phyloP scores from a whole-genome alignment of 2,113 vertebrate genomes.

The Ptilonorhynchus violaceus region DNA sequence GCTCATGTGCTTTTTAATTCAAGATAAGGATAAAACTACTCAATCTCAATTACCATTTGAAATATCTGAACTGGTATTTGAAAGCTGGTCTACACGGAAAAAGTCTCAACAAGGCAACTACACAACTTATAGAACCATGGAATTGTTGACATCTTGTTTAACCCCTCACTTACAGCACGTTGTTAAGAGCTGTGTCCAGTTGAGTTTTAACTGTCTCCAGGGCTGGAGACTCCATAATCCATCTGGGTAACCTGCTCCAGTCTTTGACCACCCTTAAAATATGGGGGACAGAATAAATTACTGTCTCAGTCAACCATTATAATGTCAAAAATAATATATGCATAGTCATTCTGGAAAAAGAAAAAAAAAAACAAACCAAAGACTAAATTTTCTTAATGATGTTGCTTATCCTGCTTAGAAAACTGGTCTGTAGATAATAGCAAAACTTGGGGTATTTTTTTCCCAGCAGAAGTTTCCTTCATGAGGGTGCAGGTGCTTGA shows the following conservation, averaged over 20 bases:
- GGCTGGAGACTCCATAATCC: not conserved
- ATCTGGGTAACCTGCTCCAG: not conserved
- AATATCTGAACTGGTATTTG: not conserved
- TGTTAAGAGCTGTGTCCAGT: not conserved
- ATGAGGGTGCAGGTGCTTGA: not conserved
- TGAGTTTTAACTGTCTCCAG: not conserved
- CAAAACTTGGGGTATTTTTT: not conserved
- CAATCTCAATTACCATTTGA: not conserved
- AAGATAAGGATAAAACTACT: not conserved
- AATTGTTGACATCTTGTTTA: not conserved
- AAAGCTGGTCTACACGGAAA: not conserved
- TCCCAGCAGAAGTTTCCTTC: not conserved
- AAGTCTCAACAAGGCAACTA: not conserved
- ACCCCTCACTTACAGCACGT: not conserved
- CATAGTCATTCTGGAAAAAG: not conserved
- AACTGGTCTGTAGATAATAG: not conserved
- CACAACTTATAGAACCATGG: not conserved
- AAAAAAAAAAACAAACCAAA: not conserved
- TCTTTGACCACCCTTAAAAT: not conserved
- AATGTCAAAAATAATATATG: not conserved
- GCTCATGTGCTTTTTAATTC: not conserved
- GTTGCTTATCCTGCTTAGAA: not conserved
- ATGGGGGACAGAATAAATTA: not conserved
- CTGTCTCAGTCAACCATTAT: not conserved
- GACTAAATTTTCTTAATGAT: not conserved